Evolutionary conservation across 2,797 vertebrate genomes (phyloP).

Genomic region (Anguilla pacifica): DNA sequence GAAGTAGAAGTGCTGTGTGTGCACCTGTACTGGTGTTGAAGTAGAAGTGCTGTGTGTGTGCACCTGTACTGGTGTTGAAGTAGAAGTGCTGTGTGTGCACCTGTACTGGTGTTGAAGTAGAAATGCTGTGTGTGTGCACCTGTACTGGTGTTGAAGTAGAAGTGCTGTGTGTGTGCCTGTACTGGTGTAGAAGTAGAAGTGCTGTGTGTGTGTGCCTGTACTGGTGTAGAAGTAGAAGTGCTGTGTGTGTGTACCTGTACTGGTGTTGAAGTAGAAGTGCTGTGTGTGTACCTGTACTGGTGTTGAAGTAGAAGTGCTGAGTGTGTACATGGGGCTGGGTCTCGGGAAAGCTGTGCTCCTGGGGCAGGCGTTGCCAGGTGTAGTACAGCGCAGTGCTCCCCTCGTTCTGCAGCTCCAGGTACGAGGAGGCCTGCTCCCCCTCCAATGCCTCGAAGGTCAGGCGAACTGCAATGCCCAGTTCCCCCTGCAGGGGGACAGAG

Average conservation of each 20-base stretch:
- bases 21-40: not conserved
- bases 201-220: constrained; percentile 13
- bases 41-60: constrained; percentile 23
- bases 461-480: constrained; percentile 76
- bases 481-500: constrained; percentile 60
- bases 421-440: constrained; percentile 72
- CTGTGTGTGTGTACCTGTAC: constrained; percentile 1
- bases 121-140: not conserved
- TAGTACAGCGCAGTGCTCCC: constrained; percentile 85
- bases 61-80: constrained; percentile 28
- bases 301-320: constrained; percentile 82
- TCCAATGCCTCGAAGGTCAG: constrained; percentile 79
- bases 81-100: constrained; percentile 27
- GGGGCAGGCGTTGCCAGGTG: constrained; percentile 77
- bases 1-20: not conserved
- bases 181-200: constrained; percentile 24
- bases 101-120: constrained; percentile 28
- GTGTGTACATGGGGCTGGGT: constrained; percentile 46
- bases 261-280: constrained; percentile 29
- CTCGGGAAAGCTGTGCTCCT: constrained; percentile 61
- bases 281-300: constrained; percentile 74
- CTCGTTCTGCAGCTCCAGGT: constrained; percentile 79
- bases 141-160: not conserved
- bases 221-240: not conserved
- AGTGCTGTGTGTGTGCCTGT: constrained; percentile 21